A percentile compares a stretch with the other conserved stretches of the same genome.
Evolutionary conservation across 1,140 invertebrate species (phyloP).

Genomic region (Eurosta solidaginis): DNA sequence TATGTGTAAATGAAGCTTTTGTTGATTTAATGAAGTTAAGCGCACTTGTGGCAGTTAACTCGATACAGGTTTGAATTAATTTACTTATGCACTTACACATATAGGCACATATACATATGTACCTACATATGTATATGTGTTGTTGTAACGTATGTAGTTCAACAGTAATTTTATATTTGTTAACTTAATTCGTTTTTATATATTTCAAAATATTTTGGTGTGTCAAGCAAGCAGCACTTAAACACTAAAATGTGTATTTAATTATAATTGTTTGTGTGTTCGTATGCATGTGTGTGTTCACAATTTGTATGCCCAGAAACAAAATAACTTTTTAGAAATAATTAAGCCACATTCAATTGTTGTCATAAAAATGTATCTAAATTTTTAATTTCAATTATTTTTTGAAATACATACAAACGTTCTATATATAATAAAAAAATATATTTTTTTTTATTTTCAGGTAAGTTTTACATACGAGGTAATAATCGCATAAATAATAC

Average conservation of each 20-base stretch:
- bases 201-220: neutral
- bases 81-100: neutral
- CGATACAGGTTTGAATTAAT: neutral
- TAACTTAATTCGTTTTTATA: neutral
- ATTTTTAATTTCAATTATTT: slow-evolving; percentile 26
- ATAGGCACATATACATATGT: neutral
- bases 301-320: neutral
- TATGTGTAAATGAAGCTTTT: neutral
- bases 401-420: neutral
- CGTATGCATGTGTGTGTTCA: neutral
- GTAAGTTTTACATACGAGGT: neutral
- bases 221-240: neutral
- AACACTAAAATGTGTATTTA: slow-evolving; percentile 10
- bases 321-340: slow-evolving; percentile 23
- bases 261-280: neutral
- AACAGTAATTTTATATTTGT: too few relatives aligned
- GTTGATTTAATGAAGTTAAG: slow-evolving; percentile 28
- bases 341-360: slow-evolving; percentile 5
- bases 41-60: slow-evolving; percentile 5
- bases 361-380: neutral
- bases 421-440: neutral
- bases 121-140: neutral
- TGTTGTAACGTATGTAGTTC: too few relatives aligned
- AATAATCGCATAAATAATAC: slow-evolving; percentile 3
- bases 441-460: neutral